These are phyloP conservation scores for Holacanthus passer DNA, from an alignment of 2,113 vertebrate species.

Conservation along the genomic window DNA sequence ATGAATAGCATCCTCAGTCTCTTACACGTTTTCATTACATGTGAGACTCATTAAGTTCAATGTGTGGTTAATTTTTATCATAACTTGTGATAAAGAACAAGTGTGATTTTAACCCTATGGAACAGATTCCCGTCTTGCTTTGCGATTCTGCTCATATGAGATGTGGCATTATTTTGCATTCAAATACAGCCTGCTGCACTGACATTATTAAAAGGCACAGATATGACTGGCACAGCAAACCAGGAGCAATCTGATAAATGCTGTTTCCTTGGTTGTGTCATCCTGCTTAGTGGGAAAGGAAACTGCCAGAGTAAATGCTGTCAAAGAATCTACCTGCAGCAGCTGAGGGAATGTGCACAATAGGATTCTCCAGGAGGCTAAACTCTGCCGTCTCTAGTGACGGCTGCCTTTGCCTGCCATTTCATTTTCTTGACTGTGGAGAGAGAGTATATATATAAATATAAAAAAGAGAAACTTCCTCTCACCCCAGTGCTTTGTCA, in stretches of 20 bases:
- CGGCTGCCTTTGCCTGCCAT: constrained; percentile 63
- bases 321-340: constrained; percentile 67
- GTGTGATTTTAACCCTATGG: not conserved
- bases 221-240: constrained; percentile 45
- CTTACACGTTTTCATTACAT: not conserved
- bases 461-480: constrained; percentile 62
- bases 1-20: too few species aligned
- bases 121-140: not conserved
- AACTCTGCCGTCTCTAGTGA: constrained; percentile 59
- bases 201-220: constrained; percentile 55
- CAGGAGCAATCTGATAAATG: constrained; percentile 65
- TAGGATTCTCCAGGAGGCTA: constrained; percentile 57
- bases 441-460: constrained; percentile 21
- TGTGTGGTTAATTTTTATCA: constrained; percentile 9
- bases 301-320: constrained; percentile 61
- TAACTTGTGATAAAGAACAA: not conserved
- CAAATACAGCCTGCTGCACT: constrained; percentile 5
- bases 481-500: constrained; percentile 73
- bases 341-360: constrained; percentile 64
- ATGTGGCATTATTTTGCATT: constrained; percentile 35
- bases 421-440: constrained; percentile 50
- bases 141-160: not conserved
- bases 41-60: not conserved
- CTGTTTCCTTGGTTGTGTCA: constrained; percentile 46
- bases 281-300: constrained; percentile 44